Conservation (phyloP, 2,113 vertebrate genomes). For the Cercocebus atys region DNA sequence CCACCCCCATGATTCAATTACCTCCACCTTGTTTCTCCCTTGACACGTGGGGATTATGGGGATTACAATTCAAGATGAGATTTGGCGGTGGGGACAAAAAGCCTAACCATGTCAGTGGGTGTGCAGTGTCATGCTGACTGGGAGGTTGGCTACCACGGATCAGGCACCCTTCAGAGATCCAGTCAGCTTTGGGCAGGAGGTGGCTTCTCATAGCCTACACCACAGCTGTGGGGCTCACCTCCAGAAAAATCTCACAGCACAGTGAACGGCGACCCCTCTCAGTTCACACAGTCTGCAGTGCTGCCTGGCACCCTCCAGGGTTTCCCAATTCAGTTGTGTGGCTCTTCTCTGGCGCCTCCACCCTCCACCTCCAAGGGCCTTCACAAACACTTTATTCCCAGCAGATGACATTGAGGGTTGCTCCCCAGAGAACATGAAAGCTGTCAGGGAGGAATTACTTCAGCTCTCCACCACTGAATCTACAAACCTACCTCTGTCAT, state of each 20-base stretch:
- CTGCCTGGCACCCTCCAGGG: not conserved
- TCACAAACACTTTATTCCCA: not conserved
- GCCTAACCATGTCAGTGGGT: too few species aligned
- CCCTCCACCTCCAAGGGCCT: not conserved
- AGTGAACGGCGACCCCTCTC: too few species aligned
- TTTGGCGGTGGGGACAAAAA: too few species aligned
- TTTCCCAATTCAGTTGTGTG: not conserved
- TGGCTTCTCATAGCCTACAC: not conserved
- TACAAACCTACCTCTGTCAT: not conserved
- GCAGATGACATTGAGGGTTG: not conserved
- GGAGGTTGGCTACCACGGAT: too few species aligned
- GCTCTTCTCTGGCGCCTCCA: not conserved
- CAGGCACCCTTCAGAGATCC: not conserved
- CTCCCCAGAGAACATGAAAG: not conserved
- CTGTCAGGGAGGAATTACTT: not conserved
- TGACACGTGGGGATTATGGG: too few species aligned
- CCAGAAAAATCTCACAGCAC: not conserved
- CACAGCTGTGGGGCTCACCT: not conserved
- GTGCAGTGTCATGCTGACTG: not conserved
- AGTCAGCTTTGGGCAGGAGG: not conserved
- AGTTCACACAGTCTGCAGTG: too few species aligned
- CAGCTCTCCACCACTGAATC: not conserved
- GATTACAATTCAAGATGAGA: too few species aligned
- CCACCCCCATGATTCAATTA: too few species aligned
- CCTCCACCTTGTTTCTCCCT: too few species aligned